Evolutionary conservation across 2,113 vertebrate species (phyloP), one percentile per base, ranked within the genome.

Genomic region (Phocoena sinus): DNA sequence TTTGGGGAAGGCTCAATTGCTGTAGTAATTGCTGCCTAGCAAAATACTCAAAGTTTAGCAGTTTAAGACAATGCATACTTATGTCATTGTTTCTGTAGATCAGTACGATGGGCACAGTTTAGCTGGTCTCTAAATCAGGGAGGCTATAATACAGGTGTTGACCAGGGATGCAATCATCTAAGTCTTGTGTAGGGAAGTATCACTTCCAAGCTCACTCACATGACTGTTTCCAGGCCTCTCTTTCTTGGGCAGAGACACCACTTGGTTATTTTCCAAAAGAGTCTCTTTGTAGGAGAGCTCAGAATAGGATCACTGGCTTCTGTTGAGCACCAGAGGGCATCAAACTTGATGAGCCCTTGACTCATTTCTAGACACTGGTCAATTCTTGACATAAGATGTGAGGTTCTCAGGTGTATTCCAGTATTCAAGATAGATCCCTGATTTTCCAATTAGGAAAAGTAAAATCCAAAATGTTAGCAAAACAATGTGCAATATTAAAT

Each of bases 401-500:
- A 98, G 93, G 93, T 97, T 99, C 98, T 98, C 95, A 97, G 74
- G 93, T 98, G 68, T 99, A 99, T 99, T 99, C 99, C 98, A 99
- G 98, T 99, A 99, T 99, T 99, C 98, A 98, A 99, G 99, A 98
- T 98, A 99, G 98, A 98, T 97, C 99, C 99, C 98, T 99, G 98
- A 98, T 98, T 98, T 98, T 92, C 98, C 95, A 98, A 97, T 99
- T 99, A 99, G 98, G 98, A 97, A 98, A 98, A 98, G 97, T 98
- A 98, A 99, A 99, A 99, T 99, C 99, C 99, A 99, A 99, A 99
- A 99, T 98, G 98, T 99, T 99, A 99, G 99, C 98, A 98, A 99
- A 99, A 99, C 98, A 99, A 99, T 99, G 99, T 99, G 99, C 99
- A 99, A 99, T 99, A 99, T 99, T 99, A 99, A 99, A 98, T 99